A percentile compares a stretch with the other conserved stretches of the same genome.
Conservation (phyloP, 2,888 invertebrate species). For the Octodonta nipae region DNA sequence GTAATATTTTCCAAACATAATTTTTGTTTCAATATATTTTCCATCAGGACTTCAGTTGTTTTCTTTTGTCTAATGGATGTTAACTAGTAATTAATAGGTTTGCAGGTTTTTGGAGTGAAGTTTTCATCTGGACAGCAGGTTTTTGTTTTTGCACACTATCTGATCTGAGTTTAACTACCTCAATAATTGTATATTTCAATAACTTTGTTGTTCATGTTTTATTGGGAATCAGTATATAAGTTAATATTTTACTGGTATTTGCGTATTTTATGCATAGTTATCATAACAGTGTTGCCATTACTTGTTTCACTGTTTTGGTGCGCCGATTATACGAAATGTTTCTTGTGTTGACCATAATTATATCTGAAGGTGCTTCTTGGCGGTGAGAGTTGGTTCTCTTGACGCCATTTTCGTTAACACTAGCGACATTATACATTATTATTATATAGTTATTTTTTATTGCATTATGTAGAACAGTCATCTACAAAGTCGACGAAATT, state of each 20-base stretch:
- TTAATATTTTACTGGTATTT: constrained; percentile 34
- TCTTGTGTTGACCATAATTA: constrained; percentile 4
- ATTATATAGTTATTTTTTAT: not conserved
- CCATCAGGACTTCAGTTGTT: too few species aligned
- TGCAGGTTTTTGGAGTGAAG: not conserved
- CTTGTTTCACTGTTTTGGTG: too few species aligned
- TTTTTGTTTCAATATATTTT: too few species aligned
- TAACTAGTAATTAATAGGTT: too few species aligned
- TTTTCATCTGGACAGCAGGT: constrained; percentile 1
- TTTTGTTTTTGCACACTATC: constrained; percentile 27
- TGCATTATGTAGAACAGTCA: not conserved
- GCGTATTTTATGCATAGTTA: constrained; percentile 33
- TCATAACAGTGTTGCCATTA: too few species aligned
- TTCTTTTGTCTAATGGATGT: too few species aligned
- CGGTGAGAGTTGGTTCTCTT: constrained; percentile 9
- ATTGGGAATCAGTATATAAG: constrained; percentile 30
- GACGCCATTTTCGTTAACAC: constrained; percentile 5
- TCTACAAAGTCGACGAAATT: too few species aligned
- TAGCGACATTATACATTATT: not conserved
- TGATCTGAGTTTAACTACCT: constrained; percentile 38
- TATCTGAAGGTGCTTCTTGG: constrained; percentile 7
- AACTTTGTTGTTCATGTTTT: constrained; percentile 36
- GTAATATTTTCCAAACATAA: too few species aligned
- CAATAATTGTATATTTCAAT: constrained; percentile 39
- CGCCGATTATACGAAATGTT: too few species aligned